Base-by-base conservation (phyloP, 2,797 vertebrate species). In the Spheniscus humboldti region DNA sequence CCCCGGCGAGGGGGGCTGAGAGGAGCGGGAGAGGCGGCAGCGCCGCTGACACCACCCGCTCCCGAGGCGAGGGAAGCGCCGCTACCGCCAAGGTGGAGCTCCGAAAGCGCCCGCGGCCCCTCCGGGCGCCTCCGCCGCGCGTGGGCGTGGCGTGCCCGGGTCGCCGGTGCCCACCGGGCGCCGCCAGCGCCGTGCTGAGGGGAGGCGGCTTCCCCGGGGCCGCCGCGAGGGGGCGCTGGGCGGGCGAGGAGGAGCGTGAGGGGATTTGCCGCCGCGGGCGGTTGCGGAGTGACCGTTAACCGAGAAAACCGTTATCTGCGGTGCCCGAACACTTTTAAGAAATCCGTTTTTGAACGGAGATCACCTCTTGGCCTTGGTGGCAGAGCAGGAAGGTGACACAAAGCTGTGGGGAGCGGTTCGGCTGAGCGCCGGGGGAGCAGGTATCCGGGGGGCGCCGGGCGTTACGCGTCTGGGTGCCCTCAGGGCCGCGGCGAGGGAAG, bases 371-470 rank as follows among this genome's bases (percentile, higher is more conserved):
- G 86, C 76, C 53, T 31, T 4, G 39, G 76, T 59, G 79, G 84
- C 80, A 27, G 67, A 86, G 80, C 92, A 24, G 87, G 72, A 86
- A 76, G 50, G 92, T 55, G 92, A 19, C 82, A 43, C 87, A 80
- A 56, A 83, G 90, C 92, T 22, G 83, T 85, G 95, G 83, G 82
- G 71, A 94, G 56, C 86, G 48, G 71, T 35, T 41, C 78, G 28
- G 79, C 90, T 47, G 87, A 77, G 75, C 87, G 62, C 55, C 48
- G 64, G 88, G 92, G 94, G n/a, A 92, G 76, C 94, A 95, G 94
- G 87, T 95, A 95, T n/a, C 73, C 28, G 33, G 35, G 23, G 57
- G 63, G 48, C 4, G 62, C 67, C 28, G 81, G 78, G 82, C 68
- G 28, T 67, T 24, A 60, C 17, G 56, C 59, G 17, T 23, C 63